Percentiles rank a stretch among this genome's conserved stretches.
These are phyloP conservation scores for Cremastinae sp. DNA, from an alignment of 2,888 invertebrate genomes.

Conservation along the genomic window DNA sequence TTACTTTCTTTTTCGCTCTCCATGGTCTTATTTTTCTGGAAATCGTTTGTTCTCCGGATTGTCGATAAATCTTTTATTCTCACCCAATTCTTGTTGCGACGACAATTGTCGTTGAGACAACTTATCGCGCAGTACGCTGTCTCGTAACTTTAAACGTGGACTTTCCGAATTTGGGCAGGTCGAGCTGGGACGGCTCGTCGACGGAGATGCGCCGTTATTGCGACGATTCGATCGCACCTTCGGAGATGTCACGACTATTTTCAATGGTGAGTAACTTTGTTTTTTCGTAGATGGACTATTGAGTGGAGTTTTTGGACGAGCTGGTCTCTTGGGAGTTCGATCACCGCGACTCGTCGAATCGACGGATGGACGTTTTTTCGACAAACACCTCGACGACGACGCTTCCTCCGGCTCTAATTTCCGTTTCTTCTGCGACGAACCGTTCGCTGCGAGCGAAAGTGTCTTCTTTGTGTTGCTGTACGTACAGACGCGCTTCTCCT, in stretches of 20 bases:
- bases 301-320: slow-evolving; percentile 63
- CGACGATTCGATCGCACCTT: slow-evolving; percentile 60
- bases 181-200: slow-evolving; percentile 10
- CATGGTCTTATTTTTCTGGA: slow-evolving; percentile 3
- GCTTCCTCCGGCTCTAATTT: slow-evolving; percentile 51
- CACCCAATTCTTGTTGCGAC: slow-evolving; percentile 56
- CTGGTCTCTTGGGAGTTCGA: slow-evolving; percentile 52
- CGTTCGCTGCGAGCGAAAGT: slow-evolving; percentile 18
- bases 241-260: slow-evolving; percentile 74
- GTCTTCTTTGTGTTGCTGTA: slow-evolving; percentile 64
- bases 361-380: slow-evolving; percentile 56
- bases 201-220: slow-evolving; percentile 12
- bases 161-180: slow-evolving; percentile 58
- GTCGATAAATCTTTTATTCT: slow-evolving; percentile 12
- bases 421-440: slow-evolving; percentile 68
- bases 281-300: slow-evolving; percentile 68
- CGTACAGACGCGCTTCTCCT: slow-evolving; percentile 71
- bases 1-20: slow-evolving; percentile 4
- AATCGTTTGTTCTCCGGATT: slow-evolving; percentile 13
- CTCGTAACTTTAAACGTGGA: slow-evolving; percentile 54
- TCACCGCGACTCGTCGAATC: slow-evolving; percentile 29
- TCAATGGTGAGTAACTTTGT: slow-evolving; percentile 74
- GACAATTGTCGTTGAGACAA: slow-evolving; percentile 37
- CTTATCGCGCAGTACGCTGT: slow-evolving; percentile 61
- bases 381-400: neutral